These are phyloP conservation scores for Tachysurus fulvidraco DNA, from an alignment of 2,113 vertebrate species.

Conservation along the genomic window DNA sequence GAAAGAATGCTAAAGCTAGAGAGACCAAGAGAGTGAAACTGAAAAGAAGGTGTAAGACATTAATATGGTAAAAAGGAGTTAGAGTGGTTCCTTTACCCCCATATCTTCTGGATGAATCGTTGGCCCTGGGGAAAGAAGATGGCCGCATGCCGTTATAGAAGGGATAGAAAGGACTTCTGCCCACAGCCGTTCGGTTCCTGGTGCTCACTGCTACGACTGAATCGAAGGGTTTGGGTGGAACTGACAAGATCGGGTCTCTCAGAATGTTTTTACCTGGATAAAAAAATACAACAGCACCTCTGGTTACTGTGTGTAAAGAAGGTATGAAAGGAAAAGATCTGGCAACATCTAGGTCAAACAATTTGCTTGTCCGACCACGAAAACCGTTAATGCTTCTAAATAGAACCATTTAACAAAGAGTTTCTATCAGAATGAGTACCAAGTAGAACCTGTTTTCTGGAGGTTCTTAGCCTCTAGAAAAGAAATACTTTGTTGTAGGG, in stretches of 20 bases:
- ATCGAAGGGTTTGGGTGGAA: constrained; percentile 54
- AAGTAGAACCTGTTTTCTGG: background rate
- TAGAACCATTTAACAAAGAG: background rate
- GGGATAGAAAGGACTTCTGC: constrained; percentile 57
- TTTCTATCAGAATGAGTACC: background rate
- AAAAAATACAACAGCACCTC: constrained; percentile 62
- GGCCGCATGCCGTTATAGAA: constrained; percentile 61
- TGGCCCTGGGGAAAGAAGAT: constrained; percentile 59
- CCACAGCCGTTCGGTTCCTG: constrained; percentile 56
- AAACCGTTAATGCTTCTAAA: background rate
- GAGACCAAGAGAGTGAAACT: background rate
- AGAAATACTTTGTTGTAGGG: background rate
- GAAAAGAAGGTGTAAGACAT: constrained; percentile 30
- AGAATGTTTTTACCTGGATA: constrained; percentile 64
- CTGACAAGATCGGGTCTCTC: constrained; percentile 50
- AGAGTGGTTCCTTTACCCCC: constrained; percentile 66
- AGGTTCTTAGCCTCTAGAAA: background rate
- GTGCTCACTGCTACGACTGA: constrained; percentile 45
- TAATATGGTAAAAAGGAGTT: constrained; percentile 11
- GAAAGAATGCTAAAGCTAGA: constrained; percentile 23
- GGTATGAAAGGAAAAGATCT: constrained; percentile 3
- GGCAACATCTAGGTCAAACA: background rate
- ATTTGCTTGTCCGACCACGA: background rate
- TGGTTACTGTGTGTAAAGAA: constrained; percentile 39
- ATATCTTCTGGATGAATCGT: constrained; percentile 57